These are phyloP conservation scores for Coelopa frigida DNA, from an alignment of 1,140 invertebrate species.

Conservation along the genomic window DNA sequence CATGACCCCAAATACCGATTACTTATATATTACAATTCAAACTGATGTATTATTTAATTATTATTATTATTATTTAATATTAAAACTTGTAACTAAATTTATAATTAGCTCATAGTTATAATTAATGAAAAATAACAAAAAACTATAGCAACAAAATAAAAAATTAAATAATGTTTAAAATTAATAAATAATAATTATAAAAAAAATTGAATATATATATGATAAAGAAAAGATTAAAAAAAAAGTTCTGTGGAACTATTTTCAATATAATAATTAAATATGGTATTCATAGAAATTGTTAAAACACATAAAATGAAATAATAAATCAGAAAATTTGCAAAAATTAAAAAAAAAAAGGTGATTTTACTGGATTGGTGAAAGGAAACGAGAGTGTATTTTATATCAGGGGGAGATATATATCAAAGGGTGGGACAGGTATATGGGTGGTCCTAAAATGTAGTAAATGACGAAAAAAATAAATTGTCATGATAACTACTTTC, in stretches of 20 bases:
- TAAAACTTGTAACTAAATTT: constrained; percentile 6
- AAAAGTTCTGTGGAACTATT: constrained; percentile 8
- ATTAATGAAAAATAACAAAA: constrained; percentile 9
- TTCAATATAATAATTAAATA: constrained; percentile 38
- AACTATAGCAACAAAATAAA: constrained; percentile 4
- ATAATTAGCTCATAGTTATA: constrained; percentile 6
- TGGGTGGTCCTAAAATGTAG: too few relatives aligned
- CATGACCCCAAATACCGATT: too few relatives aligned
- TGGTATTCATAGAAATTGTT: constrained; percentile 46
- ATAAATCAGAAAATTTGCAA: constrained; percentile 28
- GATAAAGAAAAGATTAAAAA: neutral
- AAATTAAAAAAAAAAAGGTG: neutral
- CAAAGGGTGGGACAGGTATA: too few relatives aligned
- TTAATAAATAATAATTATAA: constrained; percentile 10
- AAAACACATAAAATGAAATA: constrained; percentile 43
- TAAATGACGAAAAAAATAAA: too few relatives aligned
- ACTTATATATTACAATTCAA: too few relatives aligned
- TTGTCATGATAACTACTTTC: too few relatives aligned
- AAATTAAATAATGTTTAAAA: constrained; percentile 12
- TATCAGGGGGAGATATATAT: too few relatives aligned
- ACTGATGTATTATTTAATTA: too few relatives aligned
- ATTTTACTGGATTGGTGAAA: too few relatives aligned
- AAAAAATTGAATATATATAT: constrained; percentile 8
- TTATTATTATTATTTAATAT: too few relatives aligned
- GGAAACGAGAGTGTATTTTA: too few relatives aligned